Evolutionary conservation across 2,113 vertebrate species (phyloP).

Genomic region (Antechinus stuartii): DNA sequence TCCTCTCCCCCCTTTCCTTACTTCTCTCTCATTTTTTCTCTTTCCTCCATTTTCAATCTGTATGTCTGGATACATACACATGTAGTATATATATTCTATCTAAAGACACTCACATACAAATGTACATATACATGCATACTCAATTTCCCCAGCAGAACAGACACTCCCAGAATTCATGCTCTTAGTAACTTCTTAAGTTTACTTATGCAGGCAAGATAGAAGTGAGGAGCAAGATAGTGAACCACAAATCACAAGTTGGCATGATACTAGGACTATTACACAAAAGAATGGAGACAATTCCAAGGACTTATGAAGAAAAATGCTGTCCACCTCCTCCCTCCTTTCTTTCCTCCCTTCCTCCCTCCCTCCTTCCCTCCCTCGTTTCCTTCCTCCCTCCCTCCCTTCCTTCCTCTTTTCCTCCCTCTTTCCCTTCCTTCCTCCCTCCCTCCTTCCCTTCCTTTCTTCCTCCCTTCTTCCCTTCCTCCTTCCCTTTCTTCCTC

Average conservation of each 20-base stretch:
- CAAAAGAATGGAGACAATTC: not conserved
- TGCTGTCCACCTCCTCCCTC: too few relatives aligned
- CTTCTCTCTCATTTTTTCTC: not conserved
- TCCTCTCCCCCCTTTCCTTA: too few relatives aligned
- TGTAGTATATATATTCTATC: not conserved
- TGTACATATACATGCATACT: not conserved
- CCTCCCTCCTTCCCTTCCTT: too few relatives aligned
- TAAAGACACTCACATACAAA: not conserved
- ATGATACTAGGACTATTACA: not conserved
- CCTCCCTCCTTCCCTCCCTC: too few relatives aligned
- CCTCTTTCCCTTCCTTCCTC: too few relatives aligned
- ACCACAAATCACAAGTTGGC: not conserved
- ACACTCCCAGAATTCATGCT: not conserved
- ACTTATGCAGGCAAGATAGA: not conserved
- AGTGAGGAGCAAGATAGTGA: conserved; percentile 8
- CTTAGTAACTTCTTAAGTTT: conserved; percentile 4
- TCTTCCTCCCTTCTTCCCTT: too few relatives aligned
- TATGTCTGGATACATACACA: too few relatives aligned
- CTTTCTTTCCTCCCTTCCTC: too few relatives aligned
- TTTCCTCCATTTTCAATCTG: not conserved
- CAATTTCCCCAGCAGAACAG: not conserved
- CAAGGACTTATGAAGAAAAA: too few relatives aligned
- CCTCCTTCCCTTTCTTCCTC: too few relatives aligned
- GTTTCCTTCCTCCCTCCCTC: too few relatives aligned
- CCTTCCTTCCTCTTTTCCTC: too few relatives aligned